Percentiles rank a stretch among this genome's conserved stretches.
Evolutionary conservation across 2,888 invertebrate species (phyloP).

Genomic region (Theretra japonica): DNA sequence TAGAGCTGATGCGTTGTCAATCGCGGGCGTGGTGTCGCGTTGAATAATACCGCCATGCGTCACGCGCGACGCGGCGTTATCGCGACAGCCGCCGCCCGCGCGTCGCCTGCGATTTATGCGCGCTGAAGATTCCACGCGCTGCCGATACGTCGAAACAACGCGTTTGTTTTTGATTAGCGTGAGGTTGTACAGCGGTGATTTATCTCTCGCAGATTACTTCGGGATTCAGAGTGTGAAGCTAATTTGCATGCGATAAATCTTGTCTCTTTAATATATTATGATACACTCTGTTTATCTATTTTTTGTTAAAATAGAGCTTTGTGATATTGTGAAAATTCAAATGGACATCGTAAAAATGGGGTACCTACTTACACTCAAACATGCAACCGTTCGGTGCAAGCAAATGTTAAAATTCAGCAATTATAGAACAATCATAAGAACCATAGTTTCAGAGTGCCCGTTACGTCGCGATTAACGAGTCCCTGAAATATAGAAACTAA

Average conservation of each 20-base stretch:
- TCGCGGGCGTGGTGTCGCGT: constrained; percentile 33
- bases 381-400: too few relatives aligned
- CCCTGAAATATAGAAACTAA: background rate
- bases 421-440: too few relatives aligned
- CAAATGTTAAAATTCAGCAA: too few relatives aligned
- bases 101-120: constrained; percentile 52
- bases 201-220: background rate
- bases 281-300: too few relatives aligned
- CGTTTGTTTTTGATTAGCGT: constrained; percentile 10
- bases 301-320: too few relatives aligned
- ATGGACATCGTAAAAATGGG: too few relatives aligned
- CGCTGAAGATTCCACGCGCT: constrained; percentile 6
- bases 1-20: constrained; percentile 41
- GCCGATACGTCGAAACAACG: constrained; percentile 30
- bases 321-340: too few relatives aligned
- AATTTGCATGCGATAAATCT: too few relatives aligned
- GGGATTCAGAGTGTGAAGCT: background rate
- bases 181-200: background rate
- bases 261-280: too few relatives aligned
- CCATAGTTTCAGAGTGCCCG: background rate
- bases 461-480: background rate
- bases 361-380: too few relatives aligned
- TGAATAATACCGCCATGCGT: constrained; percentile 51
- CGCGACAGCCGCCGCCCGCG: constrained; percentile 40
- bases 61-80: constrained; percentile 51